Percentiles rank a stretch among this genome's conserved stretches.
Conservation (phyloP, 2,888 invertebrate species). For the Ferdinandea cuprea region DNA sequence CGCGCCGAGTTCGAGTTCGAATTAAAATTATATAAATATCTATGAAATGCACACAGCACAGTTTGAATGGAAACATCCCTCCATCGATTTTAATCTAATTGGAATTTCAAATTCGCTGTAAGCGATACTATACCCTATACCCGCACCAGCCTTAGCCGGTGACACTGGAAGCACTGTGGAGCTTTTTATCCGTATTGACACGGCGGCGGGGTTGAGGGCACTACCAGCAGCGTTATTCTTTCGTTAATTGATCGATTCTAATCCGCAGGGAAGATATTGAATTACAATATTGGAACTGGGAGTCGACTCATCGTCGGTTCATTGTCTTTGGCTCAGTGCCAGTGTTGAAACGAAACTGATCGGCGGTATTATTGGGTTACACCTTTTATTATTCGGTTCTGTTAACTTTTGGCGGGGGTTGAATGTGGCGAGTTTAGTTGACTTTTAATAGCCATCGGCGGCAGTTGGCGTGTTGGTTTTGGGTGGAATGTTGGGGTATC, state of each 20-base stretch:
- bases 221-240: constrained; percentile 52
- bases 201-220: constrained; percentile 9
- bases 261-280: constrained; percentile 55
- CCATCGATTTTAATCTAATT: constrained; percentile 74
- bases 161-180: constrained; percentile 18
- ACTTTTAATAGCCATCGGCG: constrained; percentile 58
- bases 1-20: constrained; percentile 27
- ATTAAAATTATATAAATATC: constrained; percentile 65
- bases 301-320: constrained; percentile 13
- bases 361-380: constrained; percentile 66
- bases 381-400: constrained; percentile 64
- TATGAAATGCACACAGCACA: constrained; percentile 26
- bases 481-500: no score
- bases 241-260: constrained; percentile 73
- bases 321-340: constrained; percentile 48
- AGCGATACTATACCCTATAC: constrained; percentile 46
- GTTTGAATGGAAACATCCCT: constrained; percentile 48
- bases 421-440: constrained; percentile 20
- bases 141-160: neutral
- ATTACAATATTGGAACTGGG: constrained; percentile 65
- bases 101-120: constrained; percentile 73
- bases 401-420: constrained; percentile 9
- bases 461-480: constrained; percentile 3
- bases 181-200: constrained; percentile 53
- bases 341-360: constrained; percentile 59